A percentile compares a stretch with the other conserved stretches of the same genome.
Evolutionary conservation across 2,113 vertebrate genomes (phyloP).

Genomic region (Donacobius atricapilla): DNA sequence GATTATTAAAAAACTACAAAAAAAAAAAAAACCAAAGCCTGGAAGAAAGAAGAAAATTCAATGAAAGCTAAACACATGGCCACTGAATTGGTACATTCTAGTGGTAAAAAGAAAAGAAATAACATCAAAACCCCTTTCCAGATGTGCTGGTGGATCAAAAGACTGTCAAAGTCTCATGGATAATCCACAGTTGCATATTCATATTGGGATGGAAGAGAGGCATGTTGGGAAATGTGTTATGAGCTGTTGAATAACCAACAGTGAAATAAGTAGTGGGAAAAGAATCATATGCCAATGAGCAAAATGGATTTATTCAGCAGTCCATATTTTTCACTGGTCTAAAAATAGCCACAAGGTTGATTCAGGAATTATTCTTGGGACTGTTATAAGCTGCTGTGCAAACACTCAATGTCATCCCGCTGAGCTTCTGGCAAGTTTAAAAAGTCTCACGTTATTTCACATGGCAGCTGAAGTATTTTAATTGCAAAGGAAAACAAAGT

Average conservation of each 20-base stretch:
- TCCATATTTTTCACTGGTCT: not conserved
- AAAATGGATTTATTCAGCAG: not conserved
- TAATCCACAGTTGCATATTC: not conserved
- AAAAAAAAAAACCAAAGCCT: not conserved
- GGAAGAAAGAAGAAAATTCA: not conserved
- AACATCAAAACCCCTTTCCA: not conserved
- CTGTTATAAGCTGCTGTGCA: not conserved
- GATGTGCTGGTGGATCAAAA: not conserved
- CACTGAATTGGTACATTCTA: not conserved
- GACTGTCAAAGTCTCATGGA: not conserved
- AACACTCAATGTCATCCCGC: not conserved
- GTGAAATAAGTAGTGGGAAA: not conserved
- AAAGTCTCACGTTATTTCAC: not conserved
- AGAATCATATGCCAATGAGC: not conserved
- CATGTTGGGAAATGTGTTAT: not conserved
- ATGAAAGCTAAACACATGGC: not conserved
- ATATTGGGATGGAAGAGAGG: not conserved
- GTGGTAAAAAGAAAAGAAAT: not conserved
- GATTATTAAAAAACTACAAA: not conserved
- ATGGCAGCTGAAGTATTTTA: not conserved
- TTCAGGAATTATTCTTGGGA: not conserved
- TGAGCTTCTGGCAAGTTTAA: not conserved
- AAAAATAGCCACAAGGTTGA: not conserved
- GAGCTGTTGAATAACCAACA: not conserved
- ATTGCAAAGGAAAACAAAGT: not conserved